Evolutionary conservation across 2,888 invertebrate species (phyloP), one percentile per base, ranked within the genome.

Genomic region (Acrobasis consociella): DNA sequence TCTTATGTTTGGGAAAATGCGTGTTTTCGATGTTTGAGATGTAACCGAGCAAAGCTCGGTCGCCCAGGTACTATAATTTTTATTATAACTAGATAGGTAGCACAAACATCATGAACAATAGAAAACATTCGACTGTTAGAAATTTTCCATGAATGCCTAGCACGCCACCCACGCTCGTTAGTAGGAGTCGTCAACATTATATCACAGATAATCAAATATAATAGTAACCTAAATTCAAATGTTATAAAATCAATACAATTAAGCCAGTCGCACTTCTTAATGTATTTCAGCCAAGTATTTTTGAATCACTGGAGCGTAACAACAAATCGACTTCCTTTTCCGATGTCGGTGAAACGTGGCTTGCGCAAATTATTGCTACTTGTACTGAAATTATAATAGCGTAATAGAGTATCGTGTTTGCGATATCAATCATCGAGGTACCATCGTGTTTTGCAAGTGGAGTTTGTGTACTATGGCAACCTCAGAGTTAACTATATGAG

Each of bases 251-350:
- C 50, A 11, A 51, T n/a, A 31, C 13, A 52, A 64, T 60, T 58
- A 65, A 63, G 49, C 50, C 55, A 66, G 60, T 67, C 13, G 62
- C 60, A 69, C 62, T 63, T 64, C 65, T 69, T 71, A 70, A 69
- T 66, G 70, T 70, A 75, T 77, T 76, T 81, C 73, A 75, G 73
- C 73, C 75, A 81, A 77, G 80, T 51, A 39, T 75, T 74, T 76
- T 73, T 74, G 69, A 76, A 70, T 74, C 80, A 73, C 66, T 76
- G 77, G 77, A 81, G 78, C 89, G 81, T 86, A 77, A 84, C 83
- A 76, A 80, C 80, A 78, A 72, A 70, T 69, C 66, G 67, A 77
- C 85, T 90, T 90, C 90, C 89, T 83, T 90, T 91, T 90, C 91
- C 89, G 82, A 81, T 69, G 85, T 77, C 72, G 81, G 89, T 89